Evolutionary conservation across 2,888 invertebrate species (phyloP).

Genomic region (Pteria penguin): DNA sequence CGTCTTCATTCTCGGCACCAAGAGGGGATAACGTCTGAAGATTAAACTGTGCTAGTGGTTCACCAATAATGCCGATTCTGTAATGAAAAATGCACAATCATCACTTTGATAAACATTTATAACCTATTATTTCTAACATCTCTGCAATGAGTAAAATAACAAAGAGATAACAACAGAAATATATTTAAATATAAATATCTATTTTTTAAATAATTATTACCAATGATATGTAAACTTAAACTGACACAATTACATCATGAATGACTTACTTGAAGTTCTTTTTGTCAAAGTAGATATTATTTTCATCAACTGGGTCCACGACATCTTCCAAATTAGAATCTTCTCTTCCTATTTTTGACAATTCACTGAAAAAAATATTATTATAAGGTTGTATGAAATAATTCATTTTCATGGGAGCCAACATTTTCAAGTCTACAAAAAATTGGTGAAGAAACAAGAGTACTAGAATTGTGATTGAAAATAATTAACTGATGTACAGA

Average conservation of each 20-base stretch:
- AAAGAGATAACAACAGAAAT: neutral
- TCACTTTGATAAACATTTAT: neutral
- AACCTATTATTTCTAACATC: too few relatives aligned
- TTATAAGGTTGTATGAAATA: neutral
- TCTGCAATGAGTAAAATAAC: too few relatives aligned
- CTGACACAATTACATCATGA: neutral
- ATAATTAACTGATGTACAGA: too few relatives aligned
- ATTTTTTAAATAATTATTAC: neutral
- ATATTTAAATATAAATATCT: neutral
- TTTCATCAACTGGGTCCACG: constrained; percentile 30
- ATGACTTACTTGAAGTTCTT: constrained; percentile 55
- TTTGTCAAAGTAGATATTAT: constrained; percentile 50
- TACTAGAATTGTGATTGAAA: too few relatives aligned
- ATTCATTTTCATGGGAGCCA: constrained; percentile 7
- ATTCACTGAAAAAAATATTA: constrained; percentile 20
- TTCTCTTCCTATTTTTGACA: constrained; percentile 34
- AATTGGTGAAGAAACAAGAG: too few relatives aligned
- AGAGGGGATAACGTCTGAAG: constrained; percentile 71
- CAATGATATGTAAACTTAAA: neutral
- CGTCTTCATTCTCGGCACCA: constrained; percentile 76
- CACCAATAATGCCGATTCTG: constrained; percentile 77
- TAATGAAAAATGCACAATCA: constrained; percentile 8
- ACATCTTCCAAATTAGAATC: neutral
- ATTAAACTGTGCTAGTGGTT: constrained; percentile 71
- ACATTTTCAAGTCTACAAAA: too few relatives aligned